Base-by-base conservation (phyloP, 2,797 vertebrate species). In the Coregonus ussuriensis region DNA sequence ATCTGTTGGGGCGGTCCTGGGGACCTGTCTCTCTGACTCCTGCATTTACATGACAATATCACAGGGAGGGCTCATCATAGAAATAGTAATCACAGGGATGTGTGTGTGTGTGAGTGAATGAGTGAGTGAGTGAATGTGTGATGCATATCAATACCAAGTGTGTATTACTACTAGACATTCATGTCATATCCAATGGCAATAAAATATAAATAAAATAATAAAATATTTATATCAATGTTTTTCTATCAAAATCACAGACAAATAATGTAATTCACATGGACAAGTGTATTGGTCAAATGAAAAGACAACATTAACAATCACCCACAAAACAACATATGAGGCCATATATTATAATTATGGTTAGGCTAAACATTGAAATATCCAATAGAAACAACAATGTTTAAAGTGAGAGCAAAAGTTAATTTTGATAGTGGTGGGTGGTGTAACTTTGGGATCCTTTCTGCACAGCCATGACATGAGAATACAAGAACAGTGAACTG, bases 41-140 rank as follows among this genome's bases (percentile, higher is more conserved):
- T 76, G 76, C 66, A 85, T 89, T 86, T 79, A 71, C 56, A 78
- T 86, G 52, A 79, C 77, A 33, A 53, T 79, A n/a, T 74, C 54
- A 74, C 21, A 66, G 31, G 6, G 51, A 9, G 67, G 37, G 25
- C 13, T 62, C 18, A 21, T 70, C 6, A 21, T 4, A n/a, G n/a
- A 59, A 4, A 59, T 18, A 21, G 56, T 21, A 7, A 4, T 21
- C 18, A 21, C n/a, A 0, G 7, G 16, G 5, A 18, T 59, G 2
- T 59, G 15, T 6, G 31, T 33, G 37, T 13, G 41, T 13, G 41
- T 11, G 41, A 11, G 41, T 47, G 41, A 11, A 13, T 47, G 41
- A 3, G 41, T 9, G 9, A 47, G 41, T 3, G 41, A 47, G 41
- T 11, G 41, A 47, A 47, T 47, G 41, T 13, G 41, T 9, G 9